These are phyloP conservation scores for Slavum lentiscoides DNA, from an alignment of 2,888 invertebrate species.

Conservation along the genomic window DNA sequence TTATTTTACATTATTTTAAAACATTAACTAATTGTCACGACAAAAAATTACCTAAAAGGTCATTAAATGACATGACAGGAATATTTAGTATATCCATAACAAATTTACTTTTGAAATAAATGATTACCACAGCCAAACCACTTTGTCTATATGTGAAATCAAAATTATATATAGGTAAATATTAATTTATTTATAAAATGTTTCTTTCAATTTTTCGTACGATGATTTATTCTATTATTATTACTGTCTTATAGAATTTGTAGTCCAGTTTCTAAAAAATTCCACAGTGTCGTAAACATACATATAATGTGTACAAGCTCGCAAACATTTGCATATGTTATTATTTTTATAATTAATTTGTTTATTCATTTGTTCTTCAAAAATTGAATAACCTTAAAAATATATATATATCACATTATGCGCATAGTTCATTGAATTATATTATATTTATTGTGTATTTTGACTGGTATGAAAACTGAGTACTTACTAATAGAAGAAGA, in stretches of 20 bases:
- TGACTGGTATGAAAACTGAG: not conserved
- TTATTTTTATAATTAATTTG: not conserved
- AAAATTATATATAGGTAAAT: not conserved
- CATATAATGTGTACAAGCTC: constrained; percentile 55
- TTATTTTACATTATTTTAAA: too few species aligned
- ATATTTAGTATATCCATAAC: constrained; percentile 28
- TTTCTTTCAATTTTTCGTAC: not conserved
- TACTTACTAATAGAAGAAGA: constrained; percentile 11
- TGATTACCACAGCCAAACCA: constrained; percentile 24
- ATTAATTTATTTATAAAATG: not conserved
- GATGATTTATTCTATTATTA: not conserved
- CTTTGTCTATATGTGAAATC: not conserved
- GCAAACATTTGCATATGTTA: constrained; percentile 55
- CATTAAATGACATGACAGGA: constrained; percentile 54
- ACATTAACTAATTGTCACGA: too few species aligned
- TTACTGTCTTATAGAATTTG: constrained; percentile 18
- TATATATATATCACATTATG: too few species aligned
- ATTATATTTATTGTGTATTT: too few species aligned
- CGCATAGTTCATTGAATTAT: too few species aligned
- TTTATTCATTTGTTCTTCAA: not conserved
- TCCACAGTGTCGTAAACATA: constrained; percentile 50
- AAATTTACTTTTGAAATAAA: constrained; percentile 46
- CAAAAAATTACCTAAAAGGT: constrained; percentile 45
- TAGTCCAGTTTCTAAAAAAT: constrained; percentile 48
- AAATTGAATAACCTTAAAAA: too few species aligned